Percentiles rank a stretch among this genome's conserved stretches.
These are phyloP conservation scores for Limosa lapponica DNA, from an alignment of 2,797 vertebrate genomes.

Conservation along the genomic window DNA sequence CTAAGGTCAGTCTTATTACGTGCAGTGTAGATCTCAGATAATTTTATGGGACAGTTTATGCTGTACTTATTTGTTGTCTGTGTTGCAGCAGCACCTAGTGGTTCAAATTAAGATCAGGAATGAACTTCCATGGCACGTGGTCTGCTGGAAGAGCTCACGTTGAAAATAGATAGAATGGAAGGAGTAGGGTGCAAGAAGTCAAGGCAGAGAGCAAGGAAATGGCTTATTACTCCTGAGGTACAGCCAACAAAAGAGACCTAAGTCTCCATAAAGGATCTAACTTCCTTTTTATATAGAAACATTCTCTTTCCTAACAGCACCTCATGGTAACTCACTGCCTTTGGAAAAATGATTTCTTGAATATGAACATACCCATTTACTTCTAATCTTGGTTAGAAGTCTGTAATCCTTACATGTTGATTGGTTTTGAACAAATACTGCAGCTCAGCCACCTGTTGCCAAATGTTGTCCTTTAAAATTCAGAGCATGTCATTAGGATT, in stretches of 20 bases:
- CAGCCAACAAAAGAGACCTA: neutral
- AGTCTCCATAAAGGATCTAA: neutral
- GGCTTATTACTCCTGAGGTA: neutral
- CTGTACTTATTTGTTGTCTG: slow-evolving; percentile 12
- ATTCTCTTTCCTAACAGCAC: neutral
- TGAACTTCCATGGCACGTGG: neutral
- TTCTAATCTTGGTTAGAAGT: neutral
- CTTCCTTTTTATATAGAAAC: neutral
- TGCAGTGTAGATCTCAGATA: neutral
- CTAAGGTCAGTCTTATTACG: neutral
- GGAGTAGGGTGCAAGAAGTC: neutral
- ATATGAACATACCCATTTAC: neutral
- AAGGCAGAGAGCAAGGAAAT: neutral
- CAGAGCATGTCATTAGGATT: neutral
- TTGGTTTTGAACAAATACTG: neutral
- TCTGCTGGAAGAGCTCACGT: neutral
- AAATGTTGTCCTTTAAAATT: neutral
- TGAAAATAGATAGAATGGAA: neutral
- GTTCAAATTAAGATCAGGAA: slow-evolving; percentile 37
- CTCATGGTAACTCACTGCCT: neutral
- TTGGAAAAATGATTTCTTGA: neutral
- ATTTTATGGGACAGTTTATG: neutral
- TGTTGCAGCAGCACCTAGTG: slow-evolving; percentile 70
- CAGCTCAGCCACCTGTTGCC: neutral
- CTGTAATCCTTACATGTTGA: neutral